Conservation (phyloP, 2,797 vertebrate species). For the Vireo griseus region DNA sequence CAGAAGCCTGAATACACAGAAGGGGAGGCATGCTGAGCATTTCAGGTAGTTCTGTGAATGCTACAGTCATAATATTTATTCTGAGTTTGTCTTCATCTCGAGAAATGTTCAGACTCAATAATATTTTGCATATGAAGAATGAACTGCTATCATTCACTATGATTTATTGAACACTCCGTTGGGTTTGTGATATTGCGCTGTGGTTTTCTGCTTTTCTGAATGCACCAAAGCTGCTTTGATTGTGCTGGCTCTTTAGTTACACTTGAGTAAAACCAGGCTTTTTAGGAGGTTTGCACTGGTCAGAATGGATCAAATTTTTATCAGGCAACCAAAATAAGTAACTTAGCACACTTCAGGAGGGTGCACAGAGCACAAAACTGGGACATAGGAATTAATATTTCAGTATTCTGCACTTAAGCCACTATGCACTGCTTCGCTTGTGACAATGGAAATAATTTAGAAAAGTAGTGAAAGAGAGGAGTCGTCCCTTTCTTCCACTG, state of each 20-base stretch:
- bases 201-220: neutral
- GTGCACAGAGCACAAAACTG: constrained; percentile 43
- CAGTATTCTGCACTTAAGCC: constrained; percentile 46
- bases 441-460: neutral
- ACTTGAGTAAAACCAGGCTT: constrained; percentile 40
- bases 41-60: neutral
- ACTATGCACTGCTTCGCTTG: neutral
- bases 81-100: neutral
- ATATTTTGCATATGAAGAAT: neutral
- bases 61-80: neutral
- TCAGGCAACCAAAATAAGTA: constrained; percentile 65
- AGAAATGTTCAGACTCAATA: neutral
- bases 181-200: neutral
- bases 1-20: neutral
- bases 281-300: constrained; percentile 50
- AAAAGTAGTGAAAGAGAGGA: neutral
- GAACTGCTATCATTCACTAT: neutral
- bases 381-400: constrained; percentile 68
- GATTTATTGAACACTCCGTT: constrained; percentile 39
- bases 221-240: neutral
- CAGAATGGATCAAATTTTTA: constrained; percentile 71
- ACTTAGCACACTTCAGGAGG: constrained; percentile 3
- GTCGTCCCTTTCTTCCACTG: neutral
- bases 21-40: neutral
- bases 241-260: neutral